Percentiles rank a stretch among this genome's conserved stretches.
phyloP scores from a whole-genome alignment of 2,797 vertebrate species.

The Astyanax mexicanus region DNA sequence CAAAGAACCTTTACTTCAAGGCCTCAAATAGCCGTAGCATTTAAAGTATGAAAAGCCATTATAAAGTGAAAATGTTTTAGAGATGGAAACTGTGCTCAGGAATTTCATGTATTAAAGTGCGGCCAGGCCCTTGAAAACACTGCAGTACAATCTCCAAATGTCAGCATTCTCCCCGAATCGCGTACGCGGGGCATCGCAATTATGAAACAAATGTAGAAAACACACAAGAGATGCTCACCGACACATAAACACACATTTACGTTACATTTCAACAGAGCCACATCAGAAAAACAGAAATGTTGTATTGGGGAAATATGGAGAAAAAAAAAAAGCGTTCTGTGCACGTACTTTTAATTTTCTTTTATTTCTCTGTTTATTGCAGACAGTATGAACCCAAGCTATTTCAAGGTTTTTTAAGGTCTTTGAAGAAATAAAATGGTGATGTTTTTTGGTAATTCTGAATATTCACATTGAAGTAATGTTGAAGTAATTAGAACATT shows the following conservation, averaged over 20 bases:
- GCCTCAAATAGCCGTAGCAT: neutral
- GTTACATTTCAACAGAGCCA: too few relatives aligned
- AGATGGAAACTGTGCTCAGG: slow-evolving; percentile 34
- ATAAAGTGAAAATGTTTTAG: slow-evolving; percentile 32
- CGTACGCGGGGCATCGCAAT: neutral
- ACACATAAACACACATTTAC: slow-evolving; percentile 8
- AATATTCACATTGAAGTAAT: too few relatives aligned
- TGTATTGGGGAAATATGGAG: too few relatives aligned
- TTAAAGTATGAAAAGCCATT: slow-evolving; percentile 17
- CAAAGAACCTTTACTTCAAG: slow-evolving; percentile 29
- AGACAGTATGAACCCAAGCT: too few relatives aligned
- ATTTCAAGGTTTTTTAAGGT: too few relatives aligned
- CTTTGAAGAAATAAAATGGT: too few relatives aligned
- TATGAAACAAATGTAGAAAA: slow-evolving; percentile 4
- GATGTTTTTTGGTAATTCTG: too few relatives aligned
- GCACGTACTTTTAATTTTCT: too few relatives aligned
- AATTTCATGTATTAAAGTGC: slow-evolving; percentile 30
- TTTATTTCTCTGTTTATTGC: too few relatives aligned
- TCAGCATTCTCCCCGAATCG: neutral
- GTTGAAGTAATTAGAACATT: too few relatives aligned
- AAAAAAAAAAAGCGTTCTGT: too few relatives aligned
- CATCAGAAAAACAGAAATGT: too few relatives aligned
- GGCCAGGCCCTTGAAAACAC: slow-evolving; percentile 22
- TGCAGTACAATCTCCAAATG: slow-evolving; percentile 20
- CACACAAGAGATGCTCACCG: neutral